A percentile compares a stretch with the other conserved stretches of the same genome.
These are phyloP conservation scores for Diachrysia chrysitis DNA, from an alignment of 2,888 invertebrate genomes.

Conservation along the genomic window DNA sequence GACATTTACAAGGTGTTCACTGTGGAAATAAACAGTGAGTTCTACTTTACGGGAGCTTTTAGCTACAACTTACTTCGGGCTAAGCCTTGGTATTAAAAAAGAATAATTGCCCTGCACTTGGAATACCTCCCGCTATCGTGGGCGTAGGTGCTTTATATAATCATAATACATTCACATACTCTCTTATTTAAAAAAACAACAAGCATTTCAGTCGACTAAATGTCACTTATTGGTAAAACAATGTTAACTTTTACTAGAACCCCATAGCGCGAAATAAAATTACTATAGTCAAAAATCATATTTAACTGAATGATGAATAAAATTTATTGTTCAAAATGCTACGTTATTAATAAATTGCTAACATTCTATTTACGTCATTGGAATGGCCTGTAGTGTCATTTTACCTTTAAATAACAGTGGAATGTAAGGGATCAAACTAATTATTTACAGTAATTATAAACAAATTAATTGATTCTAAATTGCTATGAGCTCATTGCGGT, in stretches of 20 bases:
- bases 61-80: constrained; percentile 13
- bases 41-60: constrained; percentile 38
- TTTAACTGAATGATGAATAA: neutral
- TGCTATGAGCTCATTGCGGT: neutral
- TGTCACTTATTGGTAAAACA: too few species aligned
- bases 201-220: too few species aligned
- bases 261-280: too few species aligned
- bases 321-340: neutral
- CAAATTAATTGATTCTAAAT: constrained; percentile 7
- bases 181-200: too few species aligned
- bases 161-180: neutral
- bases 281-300: too few species aligned
- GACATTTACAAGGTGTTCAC: constrained; percentile 12
- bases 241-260: too few species aligned
- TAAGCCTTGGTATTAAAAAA: neutral
- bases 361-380: neutral
- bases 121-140: neutral
- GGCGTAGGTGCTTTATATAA: too few species aligned
- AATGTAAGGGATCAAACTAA: neutral
- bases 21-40: constrained; percentile 31
- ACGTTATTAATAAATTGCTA: neutral
- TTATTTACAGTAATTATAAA: constrained; percentile 9
- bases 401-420: neutral
- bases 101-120: neutral
- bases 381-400: neutral